Evolutionary conservation across 1,140 invertebrate species (phyloP).

Genomic region (Antheraea mylitta): DNA sequence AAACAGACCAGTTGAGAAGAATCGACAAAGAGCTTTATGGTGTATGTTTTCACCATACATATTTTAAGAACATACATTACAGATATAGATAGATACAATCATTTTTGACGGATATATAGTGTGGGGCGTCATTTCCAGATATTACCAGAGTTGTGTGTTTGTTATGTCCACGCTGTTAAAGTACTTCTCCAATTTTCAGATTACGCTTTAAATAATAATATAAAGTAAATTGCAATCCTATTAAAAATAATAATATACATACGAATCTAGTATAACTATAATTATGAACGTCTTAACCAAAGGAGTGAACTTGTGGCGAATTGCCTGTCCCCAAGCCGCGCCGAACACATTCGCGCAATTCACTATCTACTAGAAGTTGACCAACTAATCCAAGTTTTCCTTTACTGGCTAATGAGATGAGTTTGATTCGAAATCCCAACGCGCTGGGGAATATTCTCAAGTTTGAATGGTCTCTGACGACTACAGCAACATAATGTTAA

Average conservation of each 20-base stretch:
- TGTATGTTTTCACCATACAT: too few species aligned
- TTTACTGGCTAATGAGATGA: conserved; percentile 73
- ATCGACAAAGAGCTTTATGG: too few species aligned
- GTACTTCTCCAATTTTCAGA: too few species aligned
- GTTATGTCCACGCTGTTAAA: too few species aligned
- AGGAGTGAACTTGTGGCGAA: conserved; percentile 20
- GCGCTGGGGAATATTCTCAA: conserved; percentile 39
- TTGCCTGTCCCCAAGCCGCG: conserved; percentile 33
- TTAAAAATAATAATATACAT: background rate
- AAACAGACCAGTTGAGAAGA: too few species aligned
- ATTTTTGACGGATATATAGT: too few species aligned
- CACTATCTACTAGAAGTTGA: conserved; percentile 61
- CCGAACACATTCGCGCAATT: conserved; percentile 44
- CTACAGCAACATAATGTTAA: background rate
- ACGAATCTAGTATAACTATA: conserved; percentile 16
- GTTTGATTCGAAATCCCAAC: conserved; percentile 72
- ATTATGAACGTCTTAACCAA: conserved; percentile 12
- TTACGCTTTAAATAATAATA: too few species aligned
- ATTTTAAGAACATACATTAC: too few species aligned
- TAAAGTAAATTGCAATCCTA: too few species aligned
- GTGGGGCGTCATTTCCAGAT: too few species aligned
- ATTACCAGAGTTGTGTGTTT: too few species aligned
- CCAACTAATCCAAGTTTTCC: conserved; percentile 77
- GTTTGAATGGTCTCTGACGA: conserved; percentile 34
- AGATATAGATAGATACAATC: too few species aligned